Evolutionary conservation across 2,888 invertebrate species (phyloP).

Genomic region (Lypha dubia): DNA sequence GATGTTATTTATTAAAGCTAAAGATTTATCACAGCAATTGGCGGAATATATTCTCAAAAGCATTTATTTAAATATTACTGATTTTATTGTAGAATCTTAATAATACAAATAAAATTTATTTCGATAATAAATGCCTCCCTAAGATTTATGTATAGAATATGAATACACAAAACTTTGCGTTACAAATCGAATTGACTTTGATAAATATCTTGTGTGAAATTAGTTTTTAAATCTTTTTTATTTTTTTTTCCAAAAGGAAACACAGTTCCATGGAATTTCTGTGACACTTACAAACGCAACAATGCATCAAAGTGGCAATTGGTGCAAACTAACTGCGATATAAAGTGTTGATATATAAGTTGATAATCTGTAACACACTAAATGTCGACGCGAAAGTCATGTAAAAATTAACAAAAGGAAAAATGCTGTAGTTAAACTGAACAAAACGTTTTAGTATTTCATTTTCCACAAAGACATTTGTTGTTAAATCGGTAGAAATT

Average conservation of each 20-base stretch:
- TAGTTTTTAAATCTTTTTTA: constrained; percentile 63
- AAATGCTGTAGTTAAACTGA: neutral
- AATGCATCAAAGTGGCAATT: constrained; percentile 46
- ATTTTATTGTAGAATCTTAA: too few species aligned
- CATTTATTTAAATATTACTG: too few species aligned
- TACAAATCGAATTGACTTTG: constrained; percentile 74
- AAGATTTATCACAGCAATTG: too few species aligned
- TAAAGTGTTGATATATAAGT: constrained; percentile 53
- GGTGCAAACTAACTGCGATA: constrained; percentile 41
- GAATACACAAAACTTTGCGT: constrained; percentile 50
- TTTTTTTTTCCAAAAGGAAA: neutral
- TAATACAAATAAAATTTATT: too few species aligned
- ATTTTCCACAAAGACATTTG: constrained; percentile 7
- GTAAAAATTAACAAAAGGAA: constrained; percentile 39
- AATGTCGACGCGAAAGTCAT: constrained; percentile 19
- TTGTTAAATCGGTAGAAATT: constrained; percentile 24
- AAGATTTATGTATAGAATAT: too few species aligned
- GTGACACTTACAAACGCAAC: constrained; percentile 21
- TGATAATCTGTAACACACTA: constrained; percentile 14
- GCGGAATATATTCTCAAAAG: too few species aligned
- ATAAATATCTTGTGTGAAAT: constrained; percentile 73
- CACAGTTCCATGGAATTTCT: constrained; percentile 3
- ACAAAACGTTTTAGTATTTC: neutral
- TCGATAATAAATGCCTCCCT: neutral
- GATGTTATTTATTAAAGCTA: too few species aligned